Conservation (phyloP, 2,888 invertebrate genomes). For the Scaptodrosophila latifasciaeformis region DNA sequence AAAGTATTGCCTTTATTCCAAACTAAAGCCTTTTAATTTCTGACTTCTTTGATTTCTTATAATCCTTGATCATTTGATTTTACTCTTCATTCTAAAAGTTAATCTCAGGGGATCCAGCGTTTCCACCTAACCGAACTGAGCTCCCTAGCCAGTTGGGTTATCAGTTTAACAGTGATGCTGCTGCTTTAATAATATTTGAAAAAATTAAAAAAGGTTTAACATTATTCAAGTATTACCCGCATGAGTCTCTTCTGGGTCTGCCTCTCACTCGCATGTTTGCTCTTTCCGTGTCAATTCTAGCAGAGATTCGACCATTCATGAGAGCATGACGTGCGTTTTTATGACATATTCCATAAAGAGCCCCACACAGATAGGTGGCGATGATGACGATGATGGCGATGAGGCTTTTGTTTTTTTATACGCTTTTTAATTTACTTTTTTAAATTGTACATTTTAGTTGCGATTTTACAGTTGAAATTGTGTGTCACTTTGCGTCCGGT, state of each 20-base stretch:
- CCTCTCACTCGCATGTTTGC: background rate
- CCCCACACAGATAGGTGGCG: too few relatives aligned
- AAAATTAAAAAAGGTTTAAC: background rate
- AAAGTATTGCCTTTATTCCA: too few relatives aligned
- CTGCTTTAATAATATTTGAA: background rate
- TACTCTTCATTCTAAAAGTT: too few relatives aligned
- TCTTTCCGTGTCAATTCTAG: slow-evolving; percentile 1
- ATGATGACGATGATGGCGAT: background rate
- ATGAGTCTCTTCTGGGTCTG: slow-evolving; percentile 9
- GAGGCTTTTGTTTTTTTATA: background rate
- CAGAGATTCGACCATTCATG: slow-evolving; percentile 38
- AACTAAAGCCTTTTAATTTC: too few relatives aligned
- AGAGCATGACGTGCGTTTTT: slow-evolving; percentile 54
- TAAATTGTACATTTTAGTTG: slow-evolving; percentile 40
- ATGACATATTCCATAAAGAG: slow-evolving; percentile 34
- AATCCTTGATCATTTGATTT: too few relatives aligned
- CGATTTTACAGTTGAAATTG: slow-evolving; percentile 41
- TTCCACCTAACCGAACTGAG: too few relatives aligned
- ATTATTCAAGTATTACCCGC: too few relatives aligned
- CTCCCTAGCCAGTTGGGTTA: too few relatives aligned
- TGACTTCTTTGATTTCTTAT: too few relatives aligned
- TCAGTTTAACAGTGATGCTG: too few relatives aligned
- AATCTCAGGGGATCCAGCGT: too few relatives aligned
- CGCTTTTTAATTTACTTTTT: too few relatives aligned
- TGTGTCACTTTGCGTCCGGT: slow-evolving; percentile 50